A percentile compares a stretch with the other conserved stretches of the same genome.
Evolutionary conservation across 1,140 invertebrate genomes (phyloP).

Genomic region (Tyrophagus putrescentiae): DNA sequence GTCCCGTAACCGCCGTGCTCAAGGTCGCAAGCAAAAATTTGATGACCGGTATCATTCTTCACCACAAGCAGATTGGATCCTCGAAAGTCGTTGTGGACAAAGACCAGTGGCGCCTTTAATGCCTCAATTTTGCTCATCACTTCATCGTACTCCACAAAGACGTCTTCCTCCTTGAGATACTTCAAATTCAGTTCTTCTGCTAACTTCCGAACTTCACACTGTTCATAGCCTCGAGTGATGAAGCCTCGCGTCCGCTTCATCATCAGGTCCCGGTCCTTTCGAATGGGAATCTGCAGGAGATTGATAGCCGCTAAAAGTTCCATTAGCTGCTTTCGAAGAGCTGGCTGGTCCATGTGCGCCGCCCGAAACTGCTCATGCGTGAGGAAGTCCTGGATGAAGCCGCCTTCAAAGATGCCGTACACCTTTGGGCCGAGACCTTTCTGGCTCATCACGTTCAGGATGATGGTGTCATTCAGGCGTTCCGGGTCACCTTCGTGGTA

Average conservation of each 20-base stretch:
- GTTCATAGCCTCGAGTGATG: neutral
- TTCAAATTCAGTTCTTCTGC: neutral
- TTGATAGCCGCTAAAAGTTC: neutral
- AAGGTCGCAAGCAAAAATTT: neutral
- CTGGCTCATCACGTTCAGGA: neutral
- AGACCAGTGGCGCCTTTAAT: neutral
- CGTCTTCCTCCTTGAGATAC: neutral
- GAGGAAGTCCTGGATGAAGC: neutral
- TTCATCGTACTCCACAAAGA: neutral
- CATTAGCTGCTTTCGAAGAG: neutral
- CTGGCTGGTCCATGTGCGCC: neutral
- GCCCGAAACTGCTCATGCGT: neutral
- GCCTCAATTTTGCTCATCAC: neutral
- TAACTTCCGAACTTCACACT: neutral
- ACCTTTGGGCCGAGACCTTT: neutral
- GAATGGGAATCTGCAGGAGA: neutral
- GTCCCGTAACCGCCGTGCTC: neutral
- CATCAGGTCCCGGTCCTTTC: neutral
- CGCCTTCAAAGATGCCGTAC: neutral
- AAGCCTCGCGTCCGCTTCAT: neutral
- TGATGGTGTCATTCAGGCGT: conserved; percentile 1
- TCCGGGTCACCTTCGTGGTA: neutral
- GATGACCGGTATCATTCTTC: neutral
- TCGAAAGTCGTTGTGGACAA: neutral
- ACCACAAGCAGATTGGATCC: neutral